Conservation (phyloP, 2,113 vertebrate genomes). For the Zapornia atra region DNA sequence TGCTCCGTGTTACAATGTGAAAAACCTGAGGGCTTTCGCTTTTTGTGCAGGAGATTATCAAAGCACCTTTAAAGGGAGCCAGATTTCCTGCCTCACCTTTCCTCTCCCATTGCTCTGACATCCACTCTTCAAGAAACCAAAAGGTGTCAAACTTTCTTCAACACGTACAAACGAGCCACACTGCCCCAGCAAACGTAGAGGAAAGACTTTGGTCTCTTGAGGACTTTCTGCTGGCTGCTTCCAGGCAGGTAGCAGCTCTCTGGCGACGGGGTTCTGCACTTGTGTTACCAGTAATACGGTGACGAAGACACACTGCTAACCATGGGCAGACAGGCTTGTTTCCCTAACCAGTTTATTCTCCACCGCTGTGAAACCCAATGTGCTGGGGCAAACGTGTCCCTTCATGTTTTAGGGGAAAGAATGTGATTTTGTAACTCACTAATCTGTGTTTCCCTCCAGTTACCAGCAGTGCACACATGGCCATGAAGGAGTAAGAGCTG, state of each 20-base stretch:
- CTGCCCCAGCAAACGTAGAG: neutral
- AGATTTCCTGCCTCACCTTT: constrained; percentile 19
- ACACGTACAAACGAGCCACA: neutral
- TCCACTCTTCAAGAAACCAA: neutral
- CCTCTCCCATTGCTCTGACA: constrained; percentile 8
- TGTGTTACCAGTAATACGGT: fast-evolving
- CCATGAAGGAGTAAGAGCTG: neutral
- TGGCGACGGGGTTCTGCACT: neutral
- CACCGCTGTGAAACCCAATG: neutral
- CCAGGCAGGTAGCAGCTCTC: neutral
- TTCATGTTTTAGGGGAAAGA: constrained; percentile 16
- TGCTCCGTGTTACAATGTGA: neutral
- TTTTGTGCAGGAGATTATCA: constrained; percentile 54
- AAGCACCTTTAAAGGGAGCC: constrained; percentile 14
- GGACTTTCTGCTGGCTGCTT: neutral
- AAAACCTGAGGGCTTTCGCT: constrained; percentile 36
- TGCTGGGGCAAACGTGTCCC: constrained; percentile 4
- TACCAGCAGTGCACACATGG: neutral
- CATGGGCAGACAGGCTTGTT: neutral
- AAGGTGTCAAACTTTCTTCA: constrained; percentile 40
- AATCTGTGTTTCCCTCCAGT: neutral
- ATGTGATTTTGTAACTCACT: neutral
- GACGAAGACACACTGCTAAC: neutral
- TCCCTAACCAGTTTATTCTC: neutral
- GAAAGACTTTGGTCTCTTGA: neutral